Evolutionary conservation across 2,888 invertebrate genomes (phyloP), one percentile per base, ranked within the genome.

Genomic region (Nomada fabriciana): DNA sequence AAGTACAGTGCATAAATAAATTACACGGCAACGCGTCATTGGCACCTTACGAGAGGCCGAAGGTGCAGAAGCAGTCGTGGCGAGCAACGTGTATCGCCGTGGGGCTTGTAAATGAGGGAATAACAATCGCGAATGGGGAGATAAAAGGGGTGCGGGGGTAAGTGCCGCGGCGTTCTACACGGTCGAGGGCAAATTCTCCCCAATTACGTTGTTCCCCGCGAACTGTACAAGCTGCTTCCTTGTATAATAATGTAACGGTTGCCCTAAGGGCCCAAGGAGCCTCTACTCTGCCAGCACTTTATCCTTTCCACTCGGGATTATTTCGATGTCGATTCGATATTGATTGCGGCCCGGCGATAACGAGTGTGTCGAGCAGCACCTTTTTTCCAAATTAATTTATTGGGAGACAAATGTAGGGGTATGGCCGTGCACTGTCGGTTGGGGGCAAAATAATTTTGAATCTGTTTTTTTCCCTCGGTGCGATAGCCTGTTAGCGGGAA

Each of bases 1-100:
- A 90, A 84, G 87, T 80, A 86, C 68, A 72, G 80, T 77, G 87
- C 77, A 86, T 85, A 86, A 91, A 92, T 92, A 91, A 92, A 91
- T 92, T 90, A 90, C 57, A 65, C n/a, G 69, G 74, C 50, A 65
- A 60, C 50, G 74, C 71, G 78, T 78, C 76, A 70, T 78, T 60
- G 77, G 70, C 76, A 70, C 71, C 82, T 75, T 60, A 61, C 59
- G 53, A 25, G 52, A 29, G 60, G 67, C 64, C 68, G 81, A 61
- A 68, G 70, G 75, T 43, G 71, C 67, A 60, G 57, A 55, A 60
- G 65, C 63, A 61, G 67, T 57, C 29, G 53, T 50, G 71, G 71
- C 70, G 65, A 63, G 77, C 61, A 84, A 78, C 74, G 76, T 83
- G 85, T 85, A 86, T 80, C 78, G 87, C 86, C 82, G 79, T 73